Conservation (phyloP, 2,797 vertebrate genomes). For the Thaleichthys pacificus region DNA sequence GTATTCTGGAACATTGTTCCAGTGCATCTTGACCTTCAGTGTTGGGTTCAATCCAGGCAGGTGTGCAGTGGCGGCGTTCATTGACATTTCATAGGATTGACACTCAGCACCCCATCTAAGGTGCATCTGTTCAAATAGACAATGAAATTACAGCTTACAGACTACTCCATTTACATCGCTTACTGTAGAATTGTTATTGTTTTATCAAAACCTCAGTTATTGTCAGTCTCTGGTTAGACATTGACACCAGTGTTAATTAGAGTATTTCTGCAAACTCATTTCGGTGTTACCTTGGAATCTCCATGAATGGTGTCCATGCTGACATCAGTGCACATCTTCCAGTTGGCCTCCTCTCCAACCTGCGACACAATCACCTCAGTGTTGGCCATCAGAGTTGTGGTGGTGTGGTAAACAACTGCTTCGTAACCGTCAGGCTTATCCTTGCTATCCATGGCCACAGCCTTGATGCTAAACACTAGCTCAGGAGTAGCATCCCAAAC, state of each 20-base stretch:
- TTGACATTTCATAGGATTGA: constrained; percentile 69
- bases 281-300: constrained; percentile 39
- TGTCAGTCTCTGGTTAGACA: no score
- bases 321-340: constrained; percentile 74
- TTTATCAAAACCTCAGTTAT: no score
- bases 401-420: constrained; percentile 60
- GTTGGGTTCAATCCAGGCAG: constrained; percentile 52
- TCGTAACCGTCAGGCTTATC: constrained; percentile 68
- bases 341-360: constrained; percentile 70
- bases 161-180: background rate
- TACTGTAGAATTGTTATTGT: background rate
- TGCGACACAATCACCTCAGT: constrained; percentile 70
- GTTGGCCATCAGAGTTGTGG: constrained; percentile 34
- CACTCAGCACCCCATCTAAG: constrained; percentile 78
- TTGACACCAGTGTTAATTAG: no score
- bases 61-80: constrained; percentile 50
- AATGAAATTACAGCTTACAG: constrained; percentile 4
- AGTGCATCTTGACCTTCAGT: constrained; percentile 62
- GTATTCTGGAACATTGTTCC: constrained; percentile 62
- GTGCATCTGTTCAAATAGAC: constrained; percentile 57
- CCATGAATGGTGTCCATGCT: constrained; percentile 29
- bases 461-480: constrained; percentile 59
- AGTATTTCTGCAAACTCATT: background rate
- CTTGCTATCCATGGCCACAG: constrained; percentile 53
- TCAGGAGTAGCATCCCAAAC: constrained; percentile 42